Percentiles rank a stretch among this genome's conserved stretches.
These are phyloP conservation scores for Calameuta filiformis DNA, from an alignment of 2,888 invertebrate species.

Conservation along the genomic window DNA sequence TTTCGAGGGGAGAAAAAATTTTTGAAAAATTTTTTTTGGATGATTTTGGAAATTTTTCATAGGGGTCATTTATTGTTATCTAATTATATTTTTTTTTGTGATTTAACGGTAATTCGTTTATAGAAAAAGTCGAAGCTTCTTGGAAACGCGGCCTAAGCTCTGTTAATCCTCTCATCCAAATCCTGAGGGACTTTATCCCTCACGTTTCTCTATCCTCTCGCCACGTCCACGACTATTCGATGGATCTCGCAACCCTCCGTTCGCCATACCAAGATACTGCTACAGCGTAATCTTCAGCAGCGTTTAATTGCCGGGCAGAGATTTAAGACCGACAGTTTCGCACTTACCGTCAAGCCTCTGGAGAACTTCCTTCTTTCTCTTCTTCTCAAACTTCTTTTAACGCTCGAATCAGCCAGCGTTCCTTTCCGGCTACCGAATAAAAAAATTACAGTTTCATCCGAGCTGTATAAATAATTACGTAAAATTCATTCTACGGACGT, in stretches of 20 bases:
- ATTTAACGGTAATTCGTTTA: no score
- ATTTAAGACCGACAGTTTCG: slow-evolving; percentile 27
- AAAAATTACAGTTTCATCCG: slow-evolving; percentile 21
- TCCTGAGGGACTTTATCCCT: not conserved
- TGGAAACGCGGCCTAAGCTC: no score
- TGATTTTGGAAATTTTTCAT: not conserved
- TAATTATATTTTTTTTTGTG: no score
- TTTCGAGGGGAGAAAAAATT: no score
- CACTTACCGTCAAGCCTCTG: slow-evolving; percentile 15
- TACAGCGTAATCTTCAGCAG: slow-evolving; percentile 25
- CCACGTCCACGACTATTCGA: slow-evolving; percentile 8
- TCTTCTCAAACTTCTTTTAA: slow-evolving; percentile 17
- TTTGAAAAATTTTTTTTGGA: no score
- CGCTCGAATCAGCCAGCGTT: slow-evolving; percentile 12
- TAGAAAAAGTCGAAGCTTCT: no score
- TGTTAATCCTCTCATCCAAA: slow-evolving; percentile 2
- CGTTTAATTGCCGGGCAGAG: slow-evolving; percentile 34
- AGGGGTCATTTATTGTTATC: no score
- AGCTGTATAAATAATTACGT: slow-evolving; percentile 21
- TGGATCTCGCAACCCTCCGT: slow-evolving; percentile 1
- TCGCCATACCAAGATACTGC: not conserved
- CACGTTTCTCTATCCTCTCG: slow-evolving; percentile 4
- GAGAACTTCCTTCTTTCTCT: slow-evolving; percentile 10
- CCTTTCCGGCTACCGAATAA: slow-evolving; percentile 9
- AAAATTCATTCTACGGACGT: not conserved